Evolutionary conservation across 2,797 vertebrate species (phyloP), one percentile per base, ranked within the genome.

Genomic region (Emydoidea blandingii): DNA sequence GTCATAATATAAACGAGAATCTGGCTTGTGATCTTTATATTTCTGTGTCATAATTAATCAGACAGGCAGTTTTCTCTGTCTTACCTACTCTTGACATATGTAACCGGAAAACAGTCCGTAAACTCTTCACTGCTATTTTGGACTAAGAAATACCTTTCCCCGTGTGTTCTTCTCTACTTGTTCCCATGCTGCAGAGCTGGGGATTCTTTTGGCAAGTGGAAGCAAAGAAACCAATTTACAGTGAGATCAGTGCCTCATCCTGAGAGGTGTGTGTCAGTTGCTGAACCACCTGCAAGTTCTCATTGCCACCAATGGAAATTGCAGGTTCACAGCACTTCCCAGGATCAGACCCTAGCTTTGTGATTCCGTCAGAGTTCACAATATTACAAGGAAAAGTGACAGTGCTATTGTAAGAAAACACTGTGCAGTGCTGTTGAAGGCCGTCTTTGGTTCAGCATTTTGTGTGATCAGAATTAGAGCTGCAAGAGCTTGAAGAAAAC

Each of bases 101-200:
- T 86, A 37, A 34, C 31, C 52, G 37, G 2, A 27, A n/a, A 21
- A 54, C 2, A 6, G 49, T 15, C 1, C 3, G 31, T 88, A 76
- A 93, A 27, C 21, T 87, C 19, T 85, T 95, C 89, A 76, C 5
- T 54, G 11, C 92, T 83, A 44, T 85, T 95, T 86, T 85, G 68
- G 52, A 85, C 80, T 90, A 34, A 74, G 47, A 16, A 81, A 47
- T 53, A 50, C 44, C 88, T 91, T 62, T 81, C 9, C 1, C 93
- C 85, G 34, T 74, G 1, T 37, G 9, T 84, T 74, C 79, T 56
- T 80, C 72, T 94, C 3, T 31, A 34, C 87, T 93, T 89, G 79
- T 37, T 76, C 47, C 16, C 83, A 83, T 54, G 41, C 59, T 56
- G 11, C 4, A 74, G 50, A 65, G 89, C 52, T 68, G 94, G n/a